Base-by-base conservation (phyloP, 2,888 invertebrate species). In the Drosophila infuscata region DNA sequence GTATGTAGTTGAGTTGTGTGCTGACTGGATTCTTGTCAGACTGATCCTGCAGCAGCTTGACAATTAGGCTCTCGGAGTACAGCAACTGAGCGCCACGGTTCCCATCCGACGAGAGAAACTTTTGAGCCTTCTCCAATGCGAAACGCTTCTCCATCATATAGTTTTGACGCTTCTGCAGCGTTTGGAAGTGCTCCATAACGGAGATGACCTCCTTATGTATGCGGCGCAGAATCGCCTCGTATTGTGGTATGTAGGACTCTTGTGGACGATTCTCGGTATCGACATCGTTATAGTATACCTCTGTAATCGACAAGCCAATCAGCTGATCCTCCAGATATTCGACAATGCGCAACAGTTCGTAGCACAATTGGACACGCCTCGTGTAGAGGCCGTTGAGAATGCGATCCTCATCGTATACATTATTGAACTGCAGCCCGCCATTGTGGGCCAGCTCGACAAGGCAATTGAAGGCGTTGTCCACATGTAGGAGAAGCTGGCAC, bases 1-100 rank as follows among this genome's bases (percentile, higher is more conserved):
- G 97, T 75, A 99, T 97, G 94, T 99, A 99, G 92, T 99, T 84
- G 25, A 92, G 72, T n/a, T 58, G 79, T 0, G 49, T n/a, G 17
- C 67, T 63, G 0, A 7, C 12, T 3, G 82, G 56, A 0, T 51
- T 43, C 1, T 11, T 48, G 0, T 64, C 66, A 0, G 81, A 71
- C 9, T 87, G 88, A 61, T 92, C 92, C 25, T 70, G 78, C 2
- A 92, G n/a, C 7, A 92, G 51, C 0, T 62, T 11, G 36, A 63
- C 74, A 0, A 86, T 65, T 0, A 79, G 62, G 57, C 87, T 89
- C 29, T 92, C 91, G n/a, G 89, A 76, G 67, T 83, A 91, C 2
- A 85, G 73, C 56, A 91, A 70, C 4, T 81, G 67, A 0, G 87
- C 59, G 4, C 73, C 74, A 0, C 35, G 17, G n/a, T 38, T 0